These are phyloP conservation scores for Ostrea denselamellosa DNA, from an alignment of 1,140 invertebrate genomes.

Conservation along the genomic window DNA sequence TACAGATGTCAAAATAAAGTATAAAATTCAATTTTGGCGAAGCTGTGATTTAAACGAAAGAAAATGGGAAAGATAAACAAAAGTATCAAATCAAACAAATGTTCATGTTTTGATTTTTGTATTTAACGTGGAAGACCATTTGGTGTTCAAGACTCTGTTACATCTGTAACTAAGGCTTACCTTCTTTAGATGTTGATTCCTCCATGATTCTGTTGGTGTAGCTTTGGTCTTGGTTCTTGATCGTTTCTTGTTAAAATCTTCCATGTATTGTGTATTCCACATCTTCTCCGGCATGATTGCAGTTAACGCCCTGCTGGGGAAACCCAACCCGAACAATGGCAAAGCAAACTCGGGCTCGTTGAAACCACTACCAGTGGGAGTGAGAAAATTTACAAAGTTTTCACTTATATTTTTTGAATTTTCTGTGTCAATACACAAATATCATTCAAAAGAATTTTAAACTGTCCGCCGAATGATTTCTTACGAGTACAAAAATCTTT, in stretches of 20 bases:
- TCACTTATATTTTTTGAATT: conserved; percentile 32
- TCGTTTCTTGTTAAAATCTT: conserved; percentile 48
- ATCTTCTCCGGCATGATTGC: conserved; percentile 48
- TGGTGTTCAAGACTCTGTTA: background rate
- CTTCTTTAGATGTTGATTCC: conserved; percentile 13
- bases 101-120: background rate
- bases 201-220: background rate
- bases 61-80: background rate
- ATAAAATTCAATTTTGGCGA: background rate
- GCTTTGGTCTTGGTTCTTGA: conserved; percentile 34
- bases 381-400: background rate
- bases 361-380: background rate
- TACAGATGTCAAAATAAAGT: background rate
- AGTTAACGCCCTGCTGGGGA: background rate
- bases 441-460: conserved; percentile 24
- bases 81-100: too few relatives aligned
- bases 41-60: background rate
- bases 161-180: background rate
- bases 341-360: background rate
- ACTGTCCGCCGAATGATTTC: conserved; percentile 23
- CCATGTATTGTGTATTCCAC: conserved; percentile 57
- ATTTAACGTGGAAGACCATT: background rate
- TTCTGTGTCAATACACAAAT: conserved; percentile 27
- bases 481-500: conserved; percentile 22
- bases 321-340: background rate